Base-by-base conservation (phyloP, 2,888 invertebrate species). In the Phyllotreta striolata region DNA sequence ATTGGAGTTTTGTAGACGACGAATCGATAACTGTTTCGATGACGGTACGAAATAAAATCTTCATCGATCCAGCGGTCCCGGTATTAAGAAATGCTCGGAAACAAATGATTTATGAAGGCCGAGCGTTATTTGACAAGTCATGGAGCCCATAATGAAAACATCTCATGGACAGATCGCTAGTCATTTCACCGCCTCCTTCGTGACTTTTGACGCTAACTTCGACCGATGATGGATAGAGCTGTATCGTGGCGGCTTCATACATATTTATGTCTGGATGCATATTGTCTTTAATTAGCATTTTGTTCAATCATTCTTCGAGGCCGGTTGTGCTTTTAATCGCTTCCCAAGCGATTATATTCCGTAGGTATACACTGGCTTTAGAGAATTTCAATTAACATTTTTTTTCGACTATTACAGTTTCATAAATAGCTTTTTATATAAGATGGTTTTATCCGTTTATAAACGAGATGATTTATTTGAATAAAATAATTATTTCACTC, bases 101-200 rank as follows among this genome's bases (percentile, higher is more conserved):
- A 66, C 40, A 69, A 72, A 78, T 79, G 78, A 78, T 78, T 79
- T 78, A 78, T 79, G 76, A 73, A 77, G 75, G 72, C 72, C 72
- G 72, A 72, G 70, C 72, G 73, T 69, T 76, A 78, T 80, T 80
- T 77, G 80, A 79, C 80, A 77, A 81, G 81, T 81, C 81, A 81
- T 78, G 80, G 80, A 80, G 77, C 80, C 80, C 79, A 80, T 81
- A 81, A 81, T 81, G 80, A 81, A 81, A 81, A 81, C 81, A 81
- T 81, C 81, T 81, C 78, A 78, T 77, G 77, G 80, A 81, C 80
- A 80, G 80, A 80, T 81, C 80, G 81, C 81, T 80, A 81, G 81
- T 81, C 80, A 81, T 78, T 81, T 80, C 80, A 79, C 81, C 81
- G 81, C 81, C 81, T 81, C 74, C 77, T 80, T 80, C 81, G 81